phyloP scores from a whole-genome alignment of 2,797 vertebrate species.

The Tokudaia tokunoshimensis region DNA sequence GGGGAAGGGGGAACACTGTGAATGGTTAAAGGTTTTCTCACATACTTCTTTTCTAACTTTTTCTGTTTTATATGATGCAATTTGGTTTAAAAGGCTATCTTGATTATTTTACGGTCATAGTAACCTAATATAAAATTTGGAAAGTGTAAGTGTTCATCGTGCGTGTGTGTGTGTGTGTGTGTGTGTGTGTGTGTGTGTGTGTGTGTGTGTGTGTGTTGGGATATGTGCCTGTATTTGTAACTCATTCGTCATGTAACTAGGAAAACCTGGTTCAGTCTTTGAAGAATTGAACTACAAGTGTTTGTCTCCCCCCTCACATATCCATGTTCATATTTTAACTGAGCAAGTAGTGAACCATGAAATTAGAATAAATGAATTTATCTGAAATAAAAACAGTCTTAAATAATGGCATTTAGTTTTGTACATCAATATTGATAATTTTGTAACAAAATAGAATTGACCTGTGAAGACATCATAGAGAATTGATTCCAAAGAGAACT shows the following conservation, averaged over 20 bases:
- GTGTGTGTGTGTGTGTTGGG: not conserved
- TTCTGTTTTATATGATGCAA: not conserved
- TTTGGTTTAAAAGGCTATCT: slow-evolving; percentile 31
- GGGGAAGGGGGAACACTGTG: not conserved
- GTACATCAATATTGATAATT: not conserved
- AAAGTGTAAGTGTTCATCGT: not conserved
- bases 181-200: not conserved
- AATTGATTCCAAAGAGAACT: not conserved
- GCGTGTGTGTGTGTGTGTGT: no score
- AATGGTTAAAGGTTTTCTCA: not conserved
- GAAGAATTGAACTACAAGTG: not conserved
- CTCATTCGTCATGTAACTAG: not conserved
- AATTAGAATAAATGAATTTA: not conserved
- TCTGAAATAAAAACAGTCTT: slow-evolving; percentile 35
- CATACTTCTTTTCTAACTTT: not conserved
- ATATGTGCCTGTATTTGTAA: not conserved
- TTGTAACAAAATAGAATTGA: not conserved
- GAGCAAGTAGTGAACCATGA: not conserved
- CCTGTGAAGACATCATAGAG: not conserved
- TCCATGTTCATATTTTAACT: not conserved
- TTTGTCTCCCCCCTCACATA: no score
- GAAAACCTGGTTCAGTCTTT: not conserved
- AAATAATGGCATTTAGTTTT: slow-evolving; percentile 1
- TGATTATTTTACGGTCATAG: slow-evolving; percentile 17
- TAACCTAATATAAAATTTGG: slow-evolving; percentile 41